Conservation (phyloP, 2,113 vertebrate genomes). For the Trachemys scripta region DNA sequence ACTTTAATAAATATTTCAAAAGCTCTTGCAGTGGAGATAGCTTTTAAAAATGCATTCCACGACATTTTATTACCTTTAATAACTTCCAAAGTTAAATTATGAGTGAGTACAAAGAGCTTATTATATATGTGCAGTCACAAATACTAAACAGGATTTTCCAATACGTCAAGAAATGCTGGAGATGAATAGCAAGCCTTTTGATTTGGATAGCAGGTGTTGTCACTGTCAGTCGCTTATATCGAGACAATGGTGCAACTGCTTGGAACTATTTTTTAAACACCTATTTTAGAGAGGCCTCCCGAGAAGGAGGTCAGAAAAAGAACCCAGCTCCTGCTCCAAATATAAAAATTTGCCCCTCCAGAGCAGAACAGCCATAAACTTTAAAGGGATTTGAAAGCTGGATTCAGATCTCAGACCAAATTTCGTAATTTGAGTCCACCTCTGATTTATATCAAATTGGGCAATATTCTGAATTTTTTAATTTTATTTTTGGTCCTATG, state of each 20-base stretch:
- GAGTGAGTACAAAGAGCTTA: slow-evolving; percentile 23
- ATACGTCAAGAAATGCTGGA: not conserved
- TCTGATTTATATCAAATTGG: not conserved
- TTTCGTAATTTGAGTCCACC: not conserved
- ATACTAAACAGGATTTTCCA: not conserved
- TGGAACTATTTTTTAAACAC: not conserved
- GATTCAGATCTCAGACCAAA: not conserved
- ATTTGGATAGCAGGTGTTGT: not conserved
- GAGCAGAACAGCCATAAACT: not conserved
- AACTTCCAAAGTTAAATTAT: slow-evolving; percentile 8
- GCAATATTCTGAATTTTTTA: not conserved
- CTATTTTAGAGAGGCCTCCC: not conserved
- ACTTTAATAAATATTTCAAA: slow-evolving; percentile 50
- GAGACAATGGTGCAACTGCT: not conserved
- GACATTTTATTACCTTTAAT: slow-evolving; percentile 3
- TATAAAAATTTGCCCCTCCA: not conserved
- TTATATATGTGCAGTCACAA: slow-evolving; percentile 3
- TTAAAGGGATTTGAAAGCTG: not conserved
- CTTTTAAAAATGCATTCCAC: not conserved
- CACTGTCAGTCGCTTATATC: not conserved
- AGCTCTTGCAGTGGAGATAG: not conserved
- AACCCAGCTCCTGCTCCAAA: not conserved
- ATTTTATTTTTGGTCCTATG: not conserved
- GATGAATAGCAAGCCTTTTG: not conserved
- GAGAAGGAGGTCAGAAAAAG: not conserved